phyloP scores from a whole-genome alignment of 1,140 invertebrate species.

The Sesamia nonagrioides region DNA sequence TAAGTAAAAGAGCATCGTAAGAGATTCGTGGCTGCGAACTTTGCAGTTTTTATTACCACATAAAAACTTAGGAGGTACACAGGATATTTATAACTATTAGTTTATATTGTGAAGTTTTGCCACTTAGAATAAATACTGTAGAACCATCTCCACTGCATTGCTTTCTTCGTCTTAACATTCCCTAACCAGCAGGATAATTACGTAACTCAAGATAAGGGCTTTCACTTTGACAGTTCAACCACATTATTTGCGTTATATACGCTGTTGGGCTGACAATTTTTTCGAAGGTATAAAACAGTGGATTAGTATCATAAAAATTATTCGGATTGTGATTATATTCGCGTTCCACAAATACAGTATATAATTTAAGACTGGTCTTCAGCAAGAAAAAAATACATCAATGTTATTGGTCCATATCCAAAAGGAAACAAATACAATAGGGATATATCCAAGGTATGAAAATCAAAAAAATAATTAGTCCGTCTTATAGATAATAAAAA shows the following conservation, averaged over 20 bases:
- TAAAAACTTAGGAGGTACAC: neutral
- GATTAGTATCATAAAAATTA: too few relatives aligned
- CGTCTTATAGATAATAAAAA: too few relatives aligned
- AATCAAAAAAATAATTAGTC: too few relatives aligned
- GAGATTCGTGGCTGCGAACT: neutral
- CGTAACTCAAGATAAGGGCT: too few relatives aligned
- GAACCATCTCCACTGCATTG: conserved; percentile 53
- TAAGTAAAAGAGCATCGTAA: conserved; percentile 2
- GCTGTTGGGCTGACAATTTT: too few relatives aligned
- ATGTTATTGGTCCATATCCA: neutral
- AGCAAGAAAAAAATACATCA: conserved; percentile 53
- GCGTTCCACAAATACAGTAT: neutral
- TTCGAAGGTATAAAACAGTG: too few relatives aligned
- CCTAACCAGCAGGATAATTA: too few relatives aligned
- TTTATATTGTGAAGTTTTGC: conserved; percentile 56
- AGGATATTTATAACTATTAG: conserved; percentile 65
- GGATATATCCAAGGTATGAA: too few relatives aligned
- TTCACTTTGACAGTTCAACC: too few relatives aligned
- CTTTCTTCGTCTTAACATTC: conserved; percentile 54
- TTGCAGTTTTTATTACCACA: conserved; percentile 12
- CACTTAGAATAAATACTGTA: conserved; percentile 22
- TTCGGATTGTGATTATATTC: too few relatives aligned
- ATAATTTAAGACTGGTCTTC: conserved; percentile 74
- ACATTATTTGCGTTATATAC: too few relatives aligned
- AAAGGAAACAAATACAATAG: too few relatives aligned